Evolutionary conservation across 2,888 invertebrate genomes (phyloP).

Genomic region (Platerodrilus igneus): DNA sequence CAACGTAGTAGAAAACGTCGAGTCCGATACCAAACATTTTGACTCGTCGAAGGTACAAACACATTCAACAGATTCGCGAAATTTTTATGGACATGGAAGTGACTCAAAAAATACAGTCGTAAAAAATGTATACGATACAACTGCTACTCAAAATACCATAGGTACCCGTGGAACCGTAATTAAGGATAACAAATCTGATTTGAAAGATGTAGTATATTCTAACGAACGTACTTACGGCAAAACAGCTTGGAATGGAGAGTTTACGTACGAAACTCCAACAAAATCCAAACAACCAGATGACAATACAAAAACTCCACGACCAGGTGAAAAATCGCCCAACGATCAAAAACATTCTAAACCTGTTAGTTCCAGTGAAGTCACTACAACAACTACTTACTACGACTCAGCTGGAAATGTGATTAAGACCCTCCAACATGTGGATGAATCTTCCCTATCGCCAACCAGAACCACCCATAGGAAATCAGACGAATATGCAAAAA

Average conservation of each 20-base stretch:
- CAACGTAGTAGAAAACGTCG: no score
- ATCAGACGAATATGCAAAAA: not conserved
- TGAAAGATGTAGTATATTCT: constrained; percentile 42
- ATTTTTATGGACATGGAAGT: constrained; percentile 41
- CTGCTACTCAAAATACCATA: constrained; percentile 44
- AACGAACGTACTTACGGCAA: constrained; percentile 46
- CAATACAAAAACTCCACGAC: no score
- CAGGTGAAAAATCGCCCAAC: no score
- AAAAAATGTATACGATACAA: constrained; percentile 42
- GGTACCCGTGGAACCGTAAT: constrained; percentile 49
- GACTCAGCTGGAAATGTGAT: constrained; percentile 43
- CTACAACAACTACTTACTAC: constrained; percentile 43
- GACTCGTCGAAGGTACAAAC: constrained; percentile 13
- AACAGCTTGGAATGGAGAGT: constrained; percentile 46
- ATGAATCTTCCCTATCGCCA: no score
- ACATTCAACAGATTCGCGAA: constrained; percentile 34
- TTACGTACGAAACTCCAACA: constrained; percentile 38
- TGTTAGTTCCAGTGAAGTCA: no score
- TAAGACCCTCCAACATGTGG: no score
- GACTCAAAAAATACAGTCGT: constrained; percentile 39
- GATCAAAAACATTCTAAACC: no score
- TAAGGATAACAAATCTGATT: constrained; percentile 50
- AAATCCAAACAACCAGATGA: constrained; percentile 18
- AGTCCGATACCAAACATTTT: no score
- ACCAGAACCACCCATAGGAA: not conserved